A percentile compares a stretch with the other conserved stretches of the same genome.
Evolutionary conservation across 2,888 invertebrate genomes (phyloP).

Genomic region (Exocentrus adspersus): DNA sequence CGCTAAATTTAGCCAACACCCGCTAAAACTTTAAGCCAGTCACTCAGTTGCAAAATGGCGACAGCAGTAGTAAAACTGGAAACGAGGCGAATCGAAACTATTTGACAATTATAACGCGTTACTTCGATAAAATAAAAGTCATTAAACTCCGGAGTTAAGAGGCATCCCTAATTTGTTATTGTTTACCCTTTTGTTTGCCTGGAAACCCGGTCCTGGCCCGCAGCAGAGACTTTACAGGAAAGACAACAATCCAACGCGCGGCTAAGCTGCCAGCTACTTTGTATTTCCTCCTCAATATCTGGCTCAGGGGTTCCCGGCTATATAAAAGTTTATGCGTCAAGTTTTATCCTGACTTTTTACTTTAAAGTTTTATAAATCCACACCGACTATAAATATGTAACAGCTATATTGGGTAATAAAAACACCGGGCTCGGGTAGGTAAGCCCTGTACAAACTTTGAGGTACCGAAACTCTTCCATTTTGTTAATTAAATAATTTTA

Average conservation of each 20-base stretch:
- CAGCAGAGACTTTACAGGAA: slow-evolving; percentile 7
- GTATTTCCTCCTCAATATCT: slow-evolving; percentile 36
- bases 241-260: slow-evolving; percentile 12
- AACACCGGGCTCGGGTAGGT: slow-evolving; percentile 32
- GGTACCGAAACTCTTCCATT: slow-evolving; percentile 5
- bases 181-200: not conserved
- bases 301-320: slow-evolving; percentile 28
- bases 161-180: no score
- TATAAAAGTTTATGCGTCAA: slow-evolving; percentile 41
- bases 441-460: slow-evolving; percentile 12
- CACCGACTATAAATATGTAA: slow-evolving; percentile 43
- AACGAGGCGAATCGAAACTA: no score
- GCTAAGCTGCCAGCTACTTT: slow-evolving; percentile 16
- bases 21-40: no score
- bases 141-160: no score
- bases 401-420: slow-evolving; percentile 43
- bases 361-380: slow-evolving; percentile 39
- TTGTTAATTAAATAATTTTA: slow-evolving; percentile 20
- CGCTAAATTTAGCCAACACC: no score
- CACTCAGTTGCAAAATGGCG: no score
- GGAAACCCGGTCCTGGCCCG: not conserved
- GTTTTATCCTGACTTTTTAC: slow-evolving; percentile 39
- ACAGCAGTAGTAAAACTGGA: no score
- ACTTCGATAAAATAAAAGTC: no score
- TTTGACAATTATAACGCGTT: no score